Evolutionary conservation across 2,797 vertebrate species (phyloP).

Genomic region (Typhlichthys eigenmanni): DNA sequence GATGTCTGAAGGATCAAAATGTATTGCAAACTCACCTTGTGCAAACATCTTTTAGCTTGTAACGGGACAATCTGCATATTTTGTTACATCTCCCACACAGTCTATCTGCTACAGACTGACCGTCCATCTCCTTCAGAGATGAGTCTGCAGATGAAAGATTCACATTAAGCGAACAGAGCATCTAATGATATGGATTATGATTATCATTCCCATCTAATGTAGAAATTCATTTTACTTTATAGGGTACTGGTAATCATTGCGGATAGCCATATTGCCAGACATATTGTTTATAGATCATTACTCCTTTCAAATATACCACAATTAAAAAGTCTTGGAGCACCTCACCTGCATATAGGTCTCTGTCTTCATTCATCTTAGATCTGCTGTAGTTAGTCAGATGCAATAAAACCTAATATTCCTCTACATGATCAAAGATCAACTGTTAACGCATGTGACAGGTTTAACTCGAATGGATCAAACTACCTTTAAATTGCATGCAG

Average conservation of each 20-base stretch:
- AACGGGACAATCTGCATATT: constrained; percentile 39
- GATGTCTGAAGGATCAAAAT: too few species aligned
- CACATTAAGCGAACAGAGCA: constrained; percentile 8
- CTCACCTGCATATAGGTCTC: constrained; percentile 20
- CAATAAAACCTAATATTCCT: neutral
- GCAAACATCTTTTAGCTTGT: constrained; percentile 62
- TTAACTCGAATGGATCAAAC: constrained; percentile 9
- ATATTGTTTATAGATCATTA: too few species aligned
- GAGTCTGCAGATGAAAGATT: constrained; percentile 23
- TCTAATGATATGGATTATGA: constrained; percentile 53
- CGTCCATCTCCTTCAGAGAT: constrained; percentile 60
- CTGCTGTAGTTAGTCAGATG: neutral
- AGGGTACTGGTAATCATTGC: too few species aligned
- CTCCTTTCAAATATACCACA: too few species aligned
- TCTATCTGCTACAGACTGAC: constrained; percentile 20
- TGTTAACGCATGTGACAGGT: neutral
- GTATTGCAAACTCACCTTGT: constrained; percentile 67
- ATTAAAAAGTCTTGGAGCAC: neutral
- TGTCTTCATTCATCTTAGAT: constrained; percentile 28
- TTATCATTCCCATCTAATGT: neutral
- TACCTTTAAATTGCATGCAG: neutral
- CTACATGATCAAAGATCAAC: rapidly evolving
- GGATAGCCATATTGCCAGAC: too few species aligned
- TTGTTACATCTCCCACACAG: constrained; percentile 50
- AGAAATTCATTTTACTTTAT: neutral